These are phyloP conservation scores for Hemicordylus capensis DNA, from an alignment of 2,113 vertebrate genomes.

Conservation along the genomic window DNA sequence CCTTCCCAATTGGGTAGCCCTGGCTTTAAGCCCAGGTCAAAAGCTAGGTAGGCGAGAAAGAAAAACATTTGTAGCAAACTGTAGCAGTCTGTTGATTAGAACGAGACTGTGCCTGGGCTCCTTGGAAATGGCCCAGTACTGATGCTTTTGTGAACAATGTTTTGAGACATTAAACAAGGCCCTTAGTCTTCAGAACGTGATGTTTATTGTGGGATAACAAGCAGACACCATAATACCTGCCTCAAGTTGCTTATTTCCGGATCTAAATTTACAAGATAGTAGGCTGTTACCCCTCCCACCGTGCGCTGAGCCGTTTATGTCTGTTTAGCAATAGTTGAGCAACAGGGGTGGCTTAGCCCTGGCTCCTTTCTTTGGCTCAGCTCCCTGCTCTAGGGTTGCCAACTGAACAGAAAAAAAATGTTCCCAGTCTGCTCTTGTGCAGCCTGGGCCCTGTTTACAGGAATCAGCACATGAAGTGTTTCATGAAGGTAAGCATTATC, in stretches of 20 bases:
- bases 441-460: background rate
- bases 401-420: background rate
- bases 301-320: too few species aligned
- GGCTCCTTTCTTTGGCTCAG: background rate
- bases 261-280: too few species aligned
- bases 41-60: too few species aligned
- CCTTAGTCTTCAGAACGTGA: background rate
- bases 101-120: background rate
- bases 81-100: background rate
- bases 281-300: too few species aligned
- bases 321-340: too few species aligned
- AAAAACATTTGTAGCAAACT: too few species aligned
- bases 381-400: background rate
- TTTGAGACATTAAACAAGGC: background rate
- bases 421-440: background rate
- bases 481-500: background rate
- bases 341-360: background rate
- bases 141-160: background rate
- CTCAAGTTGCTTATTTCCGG: too few species aligned
- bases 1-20: too few species aligned
- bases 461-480: background rate
- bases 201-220: background rate
- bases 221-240: background rate
- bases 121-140: background rate
- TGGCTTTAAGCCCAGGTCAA: too few species aligned